Evolutionary conservation across 2,888 invertebrate species (phyloP), one percentile per base, ranked within the genome.

Genomic region (Keiferia lycopersicella): DNA sequence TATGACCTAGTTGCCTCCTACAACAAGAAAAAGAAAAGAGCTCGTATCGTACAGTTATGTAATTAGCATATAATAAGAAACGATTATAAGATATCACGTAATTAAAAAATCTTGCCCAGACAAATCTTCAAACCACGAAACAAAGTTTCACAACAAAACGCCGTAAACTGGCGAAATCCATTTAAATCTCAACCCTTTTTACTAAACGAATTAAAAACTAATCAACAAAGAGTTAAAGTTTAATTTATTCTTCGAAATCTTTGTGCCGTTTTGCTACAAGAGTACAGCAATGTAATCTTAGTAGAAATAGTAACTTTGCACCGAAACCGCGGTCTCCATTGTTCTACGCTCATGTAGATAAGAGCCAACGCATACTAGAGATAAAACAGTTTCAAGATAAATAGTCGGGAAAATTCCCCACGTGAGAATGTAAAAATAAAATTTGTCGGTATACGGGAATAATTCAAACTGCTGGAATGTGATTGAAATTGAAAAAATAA

Each of bases 301-400:
- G 45, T 45, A 16, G 45, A 45, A 45, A 41, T 39, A 39, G 2
- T 7, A 39, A 41, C 2, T 41, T 41, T 41, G 2, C 41, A 41
- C 14, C n/a, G n/a, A 41, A 51, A 51, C 1, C 18, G 51, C 11
- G 18, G n/a, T 34, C 38, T 58, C 39, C 38, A 58, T 58, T 58
- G 58, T 58, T 39, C n/a, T n/a, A 56, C 57, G 30, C 16, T 34
- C 26, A 53, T 38, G 58, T 39, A 20, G n/a, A n/a, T n/a, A n/a
- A n/a, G n/a, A n/a, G n/a, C n/a, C n/a, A n/a, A n/a, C n/a, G n/a
- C n/a, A n/a, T n/a, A n/a, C n/a, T n/a, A n/a, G n/a, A n/a, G n/a
- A n/a, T n/a, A n/a, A n/a, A n/a, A n/a, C n/a, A n/a, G n/a, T n/a
- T n/a, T n/a, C n/a, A n/a, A n/a, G n/a, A n/a, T n/a, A n/a, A n/a